phyloP scores from a whole-genome alignment of 2,888 invertebrate species.

The Sinohyriopsis cumingii region DNA sequence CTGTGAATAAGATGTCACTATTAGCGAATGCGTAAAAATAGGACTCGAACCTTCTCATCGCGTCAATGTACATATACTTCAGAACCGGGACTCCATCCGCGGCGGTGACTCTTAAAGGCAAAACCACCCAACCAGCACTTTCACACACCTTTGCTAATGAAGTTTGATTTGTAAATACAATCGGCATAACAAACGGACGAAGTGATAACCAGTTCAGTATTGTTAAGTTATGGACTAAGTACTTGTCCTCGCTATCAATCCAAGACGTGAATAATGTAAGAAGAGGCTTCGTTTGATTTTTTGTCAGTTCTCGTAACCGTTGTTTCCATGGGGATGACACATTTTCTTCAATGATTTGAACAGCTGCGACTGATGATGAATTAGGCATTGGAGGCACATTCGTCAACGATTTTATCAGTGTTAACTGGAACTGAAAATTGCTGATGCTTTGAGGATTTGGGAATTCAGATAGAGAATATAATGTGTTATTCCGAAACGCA shows the following conservation, averaged over 20 bases:
- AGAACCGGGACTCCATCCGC: conserved; percentile 53
- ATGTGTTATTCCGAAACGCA: conserved; percentile 30
- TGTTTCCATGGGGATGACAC: no score
- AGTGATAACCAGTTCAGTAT: conserved; percentile 49
- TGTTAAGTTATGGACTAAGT: conserved; percentile 48
- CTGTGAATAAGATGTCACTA: conserved; percentile 59
- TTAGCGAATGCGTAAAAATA: conserved; percentile 58
- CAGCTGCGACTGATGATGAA: no score
- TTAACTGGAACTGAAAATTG: conserved; percentile 10
- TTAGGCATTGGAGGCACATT: no score
- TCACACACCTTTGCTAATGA: conserved; percentile 28
- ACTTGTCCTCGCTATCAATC: conserved; percentile 43
- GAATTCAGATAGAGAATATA: conserved; percentile 32
- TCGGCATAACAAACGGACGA: conserved; percentile 43
- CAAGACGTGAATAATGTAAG: conserved; percentile 56
- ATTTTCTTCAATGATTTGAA: no score
- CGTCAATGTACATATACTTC: conserved; percentile 58
- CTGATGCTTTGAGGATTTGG: conserved; percentile 28
- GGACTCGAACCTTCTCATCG: conserved; percentile 42
- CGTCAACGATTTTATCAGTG: no score
- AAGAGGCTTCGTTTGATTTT: conserved; percentile 28
- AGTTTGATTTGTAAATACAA: conserved; percentile 48
- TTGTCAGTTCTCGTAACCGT: conserved; percentile 4
- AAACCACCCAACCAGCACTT: conserved; percentile 40
- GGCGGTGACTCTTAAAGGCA: conserved; percentile 37